Evolutionary conservation across 2,113 vertebrate genomes (phyloP).

Genomic region (Pithys albifrons): DNA sequence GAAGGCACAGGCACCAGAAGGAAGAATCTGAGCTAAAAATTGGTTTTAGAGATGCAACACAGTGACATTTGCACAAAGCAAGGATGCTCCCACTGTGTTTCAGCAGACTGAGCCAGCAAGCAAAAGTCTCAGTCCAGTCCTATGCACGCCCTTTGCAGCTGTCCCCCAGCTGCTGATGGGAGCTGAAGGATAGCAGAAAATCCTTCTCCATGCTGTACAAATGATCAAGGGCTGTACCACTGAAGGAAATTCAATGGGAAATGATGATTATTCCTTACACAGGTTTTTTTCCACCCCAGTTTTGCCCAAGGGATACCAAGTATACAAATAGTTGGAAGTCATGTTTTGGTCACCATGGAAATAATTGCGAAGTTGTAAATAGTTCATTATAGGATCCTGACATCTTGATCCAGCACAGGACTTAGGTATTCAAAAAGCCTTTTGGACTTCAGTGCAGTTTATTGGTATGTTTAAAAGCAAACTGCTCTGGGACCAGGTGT

Average conservation of each 20-base stretch:
- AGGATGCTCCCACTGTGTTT: neutral
- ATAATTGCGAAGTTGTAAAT: neutral
- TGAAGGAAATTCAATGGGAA: neutral
- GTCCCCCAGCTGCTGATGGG: neutral
- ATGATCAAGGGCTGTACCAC: neutral
- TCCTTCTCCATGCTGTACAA: neutral
- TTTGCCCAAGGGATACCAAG: neutral
- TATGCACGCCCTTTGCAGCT: neutral
- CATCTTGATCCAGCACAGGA: neutral
- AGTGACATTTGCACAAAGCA: neutral
- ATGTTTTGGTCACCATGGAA: neutral
- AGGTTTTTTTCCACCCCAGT: neutral
- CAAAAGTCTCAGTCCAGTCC: neutral
- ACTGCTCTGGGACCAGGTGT: neutral
- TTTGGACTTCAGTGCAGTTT: neutral
- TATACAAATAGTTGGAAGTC: neutral
- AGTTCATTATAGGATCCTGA: neutral
- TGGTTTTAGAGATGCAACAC: neutral
- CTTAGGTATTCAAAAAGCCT: neutral
- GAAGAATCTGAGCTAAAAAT: neutral
- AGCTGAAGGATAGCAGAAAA: neutral
- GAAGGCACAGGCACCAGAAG: neutral
- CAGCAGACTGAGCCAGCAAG: neutral
- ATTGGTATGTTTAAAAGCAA: constrained; percentile 4
- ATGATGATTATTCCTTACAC: neutral